Percentiles rank a stretch among this genome's conserved stretches.
These are phyloP conservation scores for Anastrepha ludens DNA, from an alignment of 1,140 invertebrate species.

Conservation along the genomic window DNA sequence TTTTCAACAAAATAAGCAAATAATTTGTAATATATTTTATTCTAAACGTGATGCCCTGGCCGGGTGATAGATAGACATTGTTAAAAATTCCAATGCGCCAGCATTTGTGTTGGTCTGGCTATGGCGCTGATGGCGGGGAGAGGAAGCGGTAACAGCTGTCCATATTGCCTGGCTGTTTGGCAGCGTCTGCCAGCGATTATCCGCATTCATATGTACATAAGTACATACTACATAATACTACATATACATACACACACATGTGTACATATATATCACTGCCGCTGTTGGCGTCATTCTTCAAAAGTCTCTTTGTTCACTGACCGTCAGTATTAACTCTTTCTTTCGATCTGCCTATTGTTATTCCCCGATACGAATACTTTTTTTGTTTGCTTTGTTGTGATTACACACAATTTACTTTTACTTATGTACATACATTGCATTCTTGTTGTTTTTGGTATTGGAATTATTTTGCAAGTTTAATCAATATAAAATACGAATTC, in stretches of 20 bases:
- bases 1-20: constrained; percentile 51
- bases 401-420: not conserved
- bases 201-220: not conserved
- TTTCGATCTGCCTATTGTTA: not conserved
- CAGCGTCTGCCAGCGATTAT: constrained; percentile 19
- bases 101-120: not conserved
- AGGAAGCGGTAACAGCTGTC: constrained; percentile 15
- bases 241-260: too few species aligned
- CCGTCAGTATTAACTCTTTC: not conserved
- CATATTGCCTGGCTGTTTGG: not conserved
- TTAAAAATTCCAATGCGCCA: constrained; percentile 6
- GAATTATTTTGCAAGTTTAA: not conserved
- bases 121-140: not conserved
- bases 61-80: not conserved
- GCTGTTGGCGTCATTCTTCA: not conserved
- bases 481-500: too few species aligned
- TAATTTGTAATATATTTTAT: constrained; percentile 42
- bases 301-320: constrained; percentile 34
- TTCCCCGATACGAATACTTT: not conserved
- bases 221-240: too few species aligned
- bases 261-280: not conserved
- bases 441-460: not conserved
- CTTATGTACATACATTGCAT: not conserved
- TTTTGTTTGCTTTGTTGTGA: not conserved
- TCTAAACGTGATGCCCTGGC: not conserved